Base-by-base conservation (phyloP, 2,113 vertebrate genomes). In the Zosterops japonicus region DNA sequence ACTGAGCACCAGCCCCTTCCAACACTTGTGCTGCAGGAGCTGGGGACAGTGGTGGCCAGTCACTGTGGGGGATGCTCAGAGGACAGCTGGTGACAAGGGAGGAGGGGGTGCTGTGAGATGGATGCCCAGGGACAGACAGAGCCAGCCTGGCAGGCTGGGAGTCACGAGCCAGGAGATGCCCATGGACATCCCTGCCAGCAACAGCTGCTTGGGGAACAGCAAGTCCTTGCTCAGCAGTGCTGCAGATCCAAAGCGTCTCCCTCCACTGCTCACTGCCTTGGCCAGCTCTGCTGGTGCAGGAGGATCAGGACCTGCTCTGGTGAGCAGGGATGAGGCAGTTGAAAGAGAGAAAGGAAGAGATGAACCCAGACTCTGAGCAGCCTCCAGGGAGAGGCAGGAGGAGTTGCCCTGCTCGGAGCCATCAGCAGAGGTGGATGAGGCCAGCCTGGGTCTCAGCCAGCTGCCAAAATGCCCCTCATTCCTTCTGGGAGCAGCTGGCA, bases 361-460 rank as follows among this genome's bases (percentile, higher is more conserved):
- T 50, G 71, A 52, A 78, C 23, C 23, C 69, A 60, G 83, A 6
- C 28, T 19, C 71, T 57, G 41, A 89, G 56, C 17, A 55, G 36
- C 8, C 14, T 52, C 10, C 2, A 6, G 14, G 42, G 17, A 77
- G 21, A 72, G 68, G 74, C 47, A 74, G 41, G 24, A 88, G 47
- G 41, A 52, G 28, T 3, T 1, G 1, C 8, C 16, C 47, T 57
- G 44, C 64, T 85, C 0, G 0, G 55, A 63, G 31, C 15, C 70
- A 61, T 61, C 39, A 72, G 17, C 50, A 77, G 55, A 81, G 50
- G 52, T 81, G 35, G 24, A 36, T 59, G 64, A 81, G 24, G 39
- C 47, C 2, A 4, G 25, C 2, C 24, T 33, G 63, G 20, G 39
- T 70, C 44, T 80, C 19, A 6, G 55, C 9, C 76, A 64, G n/a